Conservation (phyloP, 2,113 vertebrate genomes). For the Talpa occidentalis region DNA sequence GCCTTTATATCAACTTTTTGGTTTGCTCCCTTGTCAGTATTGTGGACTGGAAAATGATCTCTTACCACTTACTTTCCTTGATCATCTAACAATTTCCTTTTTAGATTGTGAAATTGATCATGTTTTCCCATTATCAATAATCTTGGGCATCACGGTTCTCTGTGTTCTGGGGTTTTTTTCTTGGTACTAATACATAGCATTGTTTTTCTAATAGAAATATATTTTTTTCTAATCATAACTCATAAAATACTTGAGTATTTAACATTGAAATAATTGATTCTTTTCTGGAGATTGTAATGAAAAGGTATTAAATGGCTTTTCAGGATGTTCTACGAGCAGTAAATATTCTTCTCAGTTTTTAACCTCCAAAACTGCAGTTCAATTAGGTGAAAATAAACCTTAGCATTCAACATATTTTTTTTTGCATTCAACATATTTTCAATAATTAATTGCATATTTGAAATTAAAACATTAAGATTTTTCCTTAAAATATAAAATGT, state of each 20-base stretch:
- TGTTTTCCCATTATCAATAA: not conserved
- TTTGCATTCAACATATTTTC: not conserved
- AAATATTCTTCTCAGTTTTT: not conserved
- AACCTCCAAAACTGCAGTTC: not conserved
- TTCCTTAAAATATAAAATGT: constrained; percentile 39
- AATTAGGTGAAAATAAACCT: not conserved
- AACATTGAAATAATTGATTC: constrained; percentile 7
- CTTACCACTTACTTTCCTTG: not conserved
- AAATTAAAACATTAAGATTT: constrained; percentile 15
- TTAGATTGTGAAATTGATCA: not conserved
- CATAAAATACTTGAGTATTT: not conserved
- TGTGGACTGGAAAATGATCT: not conserved
- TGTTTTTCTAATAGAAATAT: not conserved
- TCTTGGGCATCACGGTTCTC: not conserved
- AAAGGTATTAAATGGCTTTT: not conserved
- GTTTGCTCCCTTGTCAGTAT: not conserved
- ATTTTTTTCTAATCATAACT: constrained; percentile 1
- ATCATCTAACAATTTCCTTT: not conserved
- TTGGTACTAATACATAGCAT: not conserved
- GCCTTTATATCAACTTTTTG: not conserved
- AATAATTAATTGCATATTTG: not conserved
- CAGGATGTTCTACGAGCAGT: not conserved
- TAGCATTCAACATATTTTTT: not conserved
- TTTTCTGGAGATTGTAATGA: not conserved
- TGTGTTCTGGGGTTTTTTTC: constrained; percentile 3